Evolutionary conservation across 2,113 vertebrate species (phyloP), one percentile per base, ranked within the genome.

Genomic region (Columba livia): DNA sequence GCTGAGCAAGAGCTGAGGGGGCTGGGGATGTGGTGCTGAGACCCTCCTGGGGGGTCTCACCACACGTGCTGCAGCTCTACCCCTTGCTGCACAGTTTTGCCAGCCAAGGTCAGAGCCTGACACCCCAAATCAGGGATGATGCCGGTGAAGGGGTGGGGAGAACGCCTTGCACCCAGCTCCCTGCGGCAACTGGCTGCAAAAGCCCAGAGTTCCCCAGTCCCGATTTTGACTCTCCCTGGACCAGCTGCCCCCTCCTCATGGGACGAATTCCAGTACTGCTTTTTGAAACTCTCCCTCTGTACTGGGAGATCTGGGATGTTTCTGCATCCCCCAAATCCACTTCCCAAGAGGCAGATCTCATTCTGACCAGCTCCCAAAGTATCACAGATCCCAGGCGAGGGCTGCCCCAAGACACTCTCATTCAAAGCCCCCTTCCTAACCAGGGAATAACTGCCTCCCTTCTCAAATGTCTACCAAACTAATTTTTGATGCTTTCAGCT

Each of bases 21-120:
- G 44, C 44, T 42, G 56, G 17, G 47, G 42, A 60, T 31, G n/a
- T 51, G 38, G 31, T 25, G 6, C 15, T 0, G 3, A 64, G 78
- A 60, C 20, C 29, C 34, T 24, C n/a, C 0, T 2, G 2, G 61
- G 42, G n/a, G 20, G 19, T 3, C 51, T 9, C 11, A 3, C 10
- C 1, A 1, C 31, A 25, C 1, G 1, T 24, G 40, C 32, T n/a
- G 3, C 1, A 2, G 40, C 44, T 81, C 47, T 77, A 53, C 50
- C 38, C 61, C 34, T 53, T 29, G 67, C 34, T 44, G 18, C 44
- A 47, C 44, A 47, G 44, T 47, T 47, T 47, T 47, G 44, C 15
- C 73, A 60, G 48, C 29, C 54, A 61, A 90, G 34, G 34, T 71
- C 89, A 50, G 44, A 60, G 34, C 38, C n/a, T 13, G 3, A 14